Evolutionary conservation across 2,113 vertebrate species (phyloP), one percentile per base, ranked within the genome.

Genomic region (Austrofundulus limnaeus): DNA sequence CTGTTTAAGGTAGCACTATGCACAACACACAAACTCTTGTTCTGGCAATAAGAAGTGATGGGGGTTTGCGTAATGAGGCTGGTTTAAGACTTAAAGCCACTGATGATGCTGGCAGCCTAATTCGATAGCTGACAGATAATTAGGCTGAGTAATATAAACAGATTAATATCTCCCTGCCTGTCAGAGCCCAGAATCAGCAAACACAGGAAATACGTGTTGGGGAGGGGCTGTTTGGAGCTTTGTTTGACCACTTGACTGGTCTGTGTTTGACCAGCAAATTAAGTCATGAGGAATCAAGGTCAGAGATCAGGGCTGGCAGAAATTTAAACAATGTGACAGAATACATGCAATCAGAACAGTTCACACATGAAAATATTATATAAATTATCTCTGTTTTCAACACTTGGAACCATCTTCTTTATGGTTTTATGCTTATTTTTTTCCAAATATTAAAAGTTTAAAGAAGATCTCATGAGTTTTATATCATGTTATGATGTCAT

Each of bases 101-200:
- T 65, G 66, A 77, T 66, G 72, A 53, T 31, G 46, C 66, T 25
- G 55, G 51, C 57, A 65, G 68, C 69, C 76, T 66, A 61, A 76
- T 76, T 86, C 75, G 62, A 77, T 75, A 75, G 75, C 67, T 23
- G 61, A 66, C 60, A 72, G 66, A 65, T 75, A 84, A 86, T 77
- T 57, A 80, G 73, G 10, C 60, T 3, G 42, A 11, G 73, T 23
- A 57, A 66, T 77, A 66, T 43, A 60, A 72, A 77, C 63, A 72
- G 55, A 74, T 79, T 63, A 56, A 72, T 71, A 76, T 80, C 57
- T 61, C 16, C 0, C 52, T 47, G 48, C 25, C 53, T 66, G 61
- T 74, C 60, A 62, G 38, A 59, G 62, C 60, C 15, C 34, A 51
- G 38, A 51, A 42, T 3, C 20, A 52, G 56, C 53, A 54, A 61